A percentile compares a stretch with the other conserved stretches of the same genome.
These are phyloP conservation scores for Anas bahamensis DNA, from an alignment of 2,797 vertebrate species.

Conservation along the genomic window DNA sequence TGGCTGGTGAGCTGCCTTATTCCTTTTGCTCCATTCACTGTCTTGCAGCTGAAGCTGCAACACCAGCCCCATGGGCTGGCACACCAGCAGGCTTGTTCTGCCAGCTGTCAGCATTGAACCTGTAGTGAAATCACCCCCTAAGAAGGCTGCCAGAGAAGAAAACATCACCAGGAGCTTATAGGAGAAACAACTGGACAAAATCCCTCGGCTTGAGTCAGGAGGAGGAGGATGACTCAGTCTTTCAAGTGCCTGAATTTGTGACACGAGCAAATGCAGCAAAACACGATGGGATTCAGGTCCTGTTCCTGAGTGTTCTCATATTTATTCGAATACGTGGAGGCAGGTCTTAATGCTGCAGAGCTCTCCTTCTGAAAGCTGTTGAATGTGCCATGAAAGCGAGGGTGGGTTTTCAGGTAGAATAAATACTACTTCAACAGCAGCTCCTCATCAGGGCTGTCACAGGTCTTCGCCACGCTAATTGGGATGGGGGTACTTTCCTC, in stretches of 20 bases:
- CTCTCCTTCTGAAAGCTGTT: not conserved
- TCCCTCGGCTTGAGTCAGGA: not conserved
- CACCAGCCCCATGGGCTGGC: not conserved
- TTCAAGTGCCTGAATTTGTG: not conserved
- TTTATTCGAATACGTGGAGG: not conserved
- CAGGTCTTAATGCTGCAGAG: not conserved
- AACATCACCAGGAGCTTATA: not conserved
- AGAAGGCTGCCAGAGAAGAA: not conserved
- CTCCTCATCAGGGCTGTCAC: not conserved
- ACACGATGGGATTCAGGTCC: not conserved
- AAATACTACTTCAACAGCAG: not conserved
- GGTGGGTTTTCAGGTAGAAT: not conserved
- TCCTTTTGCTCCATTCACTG: not conserved
- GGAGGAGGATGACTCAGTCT: not conserved
- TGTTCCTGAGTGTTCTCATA: not conserved
- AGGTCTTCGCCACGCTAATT: not conserved
- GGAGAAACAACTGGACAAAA: not conserved
- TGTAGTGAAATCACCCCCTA: fast-evolving
- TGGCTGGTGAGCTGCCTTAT: not conserved
- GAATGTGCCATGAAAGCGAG: not conserved
- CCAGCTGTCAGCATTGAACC: fast-evolving
- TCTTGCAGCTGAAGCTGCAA: not conserved
- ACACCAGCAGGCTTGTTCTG: fast-evolving
- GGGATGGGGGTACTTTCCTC: not conserved
- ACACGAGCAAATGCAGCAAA: not conserved